Base-by-base conservation (phyloP, 2,113 vertebrate genomes). In the Callionymus lyra region DNA sequence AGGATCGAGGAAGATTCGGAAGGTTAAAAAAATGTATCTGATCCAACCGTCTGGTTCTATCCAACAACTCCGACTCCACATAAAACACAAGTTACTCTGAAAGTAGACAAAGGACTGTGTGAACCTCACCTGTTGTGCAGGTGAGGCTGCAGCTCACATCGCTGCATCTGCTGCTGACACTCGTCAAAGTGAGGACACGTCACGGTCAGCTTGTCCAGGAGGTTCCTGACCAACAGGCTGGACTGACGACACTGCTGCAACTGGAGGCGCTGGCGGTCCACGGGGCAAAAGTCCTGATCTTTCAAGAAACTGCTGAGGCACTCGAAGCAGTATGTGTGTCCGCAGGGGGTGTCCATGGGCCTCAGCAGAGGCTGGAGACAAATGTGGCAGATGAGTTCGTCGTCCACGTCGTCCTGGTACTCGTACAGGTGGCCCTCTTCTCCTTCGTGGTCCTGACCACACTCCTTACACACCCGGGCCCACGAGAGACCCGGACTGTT, bases 261-360 rank as follows among this genome's bases (percentile, higher is more conserved):
- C 59, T 84, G 84, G 34, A 94, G 82, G 42, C 86, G 83, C 58
- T 88, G 89, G 17, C 91, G 82, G 56, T 94, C 91, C 79, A 93
- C 89, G 0, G 92, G 91, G 49, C 92, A 94, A 37, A 94, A 94
- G 83, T 62, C 89, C 44, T 91, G 87, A 47, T 93, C 90, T 40
- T 87, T 88, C 77, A 94, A 82, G 68, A 94, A 94, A 83, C 72
- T 93, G 46, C 90, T 87, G 0, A 94, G 82, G 71, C 92, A 94
- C 45, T 82, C 83, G 57, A 84, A 90, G 72, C 90, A 94, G 54
- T 93, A 93, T 0, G 90, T 94, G 65, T 94, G 92, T 1, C 90
- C 91, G 2, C 92, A 94, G 0, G 92, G 92, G 0, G 92, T 94
- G 79, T 94, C 92, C 89, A 93, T 90, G 0, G 92, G 92, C 44